phyloP scores from a whole-genome alignment of 2,888 invertebrate genomes.

The Nomada ferruginata region DNA sequence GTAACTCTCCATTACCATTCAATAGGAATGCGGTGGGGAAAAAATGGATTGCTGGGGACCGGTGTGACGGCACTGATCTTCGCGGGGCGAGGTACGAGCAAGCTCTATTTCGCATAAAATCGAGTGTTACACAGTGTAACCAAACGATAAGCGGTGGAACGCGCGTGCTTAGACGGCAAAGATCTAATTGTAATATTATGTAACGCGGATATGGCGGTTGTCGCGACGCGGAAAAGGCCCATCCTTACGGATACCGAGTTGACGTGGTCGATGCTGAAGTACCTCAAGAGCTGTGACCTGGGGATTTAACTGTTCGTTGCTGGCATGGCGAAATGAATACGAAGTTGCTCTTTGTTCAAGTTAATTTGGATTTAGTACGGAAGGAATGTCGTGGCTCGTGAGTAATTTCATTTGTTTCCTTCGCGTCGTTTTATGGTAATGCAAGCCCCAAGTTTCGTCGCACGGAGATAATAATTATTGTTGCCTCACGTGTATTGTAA shows the following conservation, averaged over 20 bases:
- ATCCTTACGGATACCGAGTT: slow-evolving; percentile 26
- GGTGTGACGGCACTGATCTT: slow-evolving; percentile 49
- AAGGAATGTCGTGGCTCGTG: background rate
- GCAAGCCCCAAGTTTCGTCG: too few species aligned
- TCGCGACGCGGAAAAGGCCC: slow-evolving; percentile 16
- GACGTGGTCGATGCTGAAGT: background rate
- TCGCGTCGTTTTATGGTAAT: background rate
- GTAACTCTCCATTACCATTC: slow-evolving; percentile 74
- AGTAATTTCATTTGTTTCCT: too few species aligned
- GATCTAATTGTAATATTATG: slow-evolving; percentile 48
- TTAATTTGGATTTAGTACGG: background rate
- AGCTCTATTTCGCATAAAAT: slow-evolving; percentile 58
- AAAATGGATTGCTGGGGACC: slow-evolving; percentile 49
- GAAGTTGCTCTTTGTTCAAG: background rate
- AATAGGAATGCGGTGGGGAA: slow-evolving; percentile 59
- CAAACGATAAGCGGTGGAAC: slow-evolving; percentile 5
- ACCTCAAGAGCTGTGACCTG: slow-evolving; percentile 17
- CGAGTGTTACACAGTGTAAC: background rate
- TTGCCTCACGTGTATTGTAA: too few species aligned
- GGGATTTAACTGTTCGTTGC: background rate
- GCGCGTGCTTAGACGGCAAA: slow-evolving; percentile 7
- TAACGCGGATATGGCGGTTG: slow-evolving; percentile 36
- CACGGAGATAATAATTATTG: too few species aligned
- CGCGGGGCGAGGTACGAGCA: slow-evolving; percentile 23
- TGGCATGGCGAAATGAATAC: background rate